These are phyloP conservation scores for Corythaeola cristata DNA, from an alignment of 2,113 vertebrate species.

Conservation along the genomic window DNA sequence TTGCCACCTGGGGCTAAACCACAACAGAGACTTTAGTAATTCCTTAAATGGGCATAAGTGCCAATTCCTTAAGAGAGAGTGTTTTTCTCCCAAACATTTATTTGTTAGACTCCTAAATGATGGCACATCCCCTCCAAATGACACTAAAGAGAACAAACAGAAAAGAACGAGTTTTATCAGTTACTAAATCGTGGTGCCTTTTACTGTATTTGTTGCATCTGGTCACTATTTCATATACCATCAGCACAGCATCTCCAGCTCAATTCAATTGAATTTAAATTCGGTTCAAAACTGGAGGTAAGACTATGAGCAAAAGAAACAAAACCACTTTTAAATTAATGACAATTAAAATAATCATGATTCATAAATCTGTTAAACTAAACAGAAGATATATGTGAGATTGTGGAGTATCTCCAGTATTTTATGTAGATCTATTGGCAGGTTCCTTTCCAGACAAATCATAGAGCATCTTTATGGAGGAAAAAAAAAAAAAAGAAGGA, in stretches of 20 bases:
- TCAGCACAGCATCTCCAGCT: background rate
- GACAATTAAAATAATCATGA: background rate
- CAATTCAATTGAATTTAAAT: background rate
- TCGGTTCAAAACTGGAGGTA: background rate
- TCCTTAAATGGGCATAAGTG: background rate
- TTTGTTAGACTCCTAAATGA: background rate
- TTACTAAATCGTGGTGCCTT: background rate
- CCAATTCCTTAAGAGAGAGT: background rate
- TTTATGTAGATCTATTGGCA: background rate
- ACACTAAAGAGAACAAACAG: background rate
- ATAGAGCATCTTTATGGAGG: rapidly evolving
- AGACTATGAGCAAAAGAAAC: background rate
- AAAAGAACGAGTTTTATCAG: background rate
- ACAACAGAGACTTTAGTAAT: background rate
- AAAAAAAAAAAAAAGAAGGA: background rate
- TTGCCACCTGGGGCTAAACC: no score
- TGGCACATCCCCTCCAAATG: background rate
- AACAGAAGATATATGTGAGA: background rate
- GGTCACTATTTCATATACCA: background rate
- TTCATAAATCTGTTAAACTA: background rate
- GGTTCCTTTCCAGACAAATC: background rate
- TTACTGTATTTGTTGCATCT: background rate
- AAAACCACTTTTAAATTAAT: background rate
- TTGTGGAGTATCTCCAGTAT: background rate
- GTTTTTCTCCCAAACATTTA: background rate